These are phyloP conservation scores for Miichthys miiuy DNA, from an alignment of 2,797 vertebrate species.

Conservation along the genomic window DNA sequence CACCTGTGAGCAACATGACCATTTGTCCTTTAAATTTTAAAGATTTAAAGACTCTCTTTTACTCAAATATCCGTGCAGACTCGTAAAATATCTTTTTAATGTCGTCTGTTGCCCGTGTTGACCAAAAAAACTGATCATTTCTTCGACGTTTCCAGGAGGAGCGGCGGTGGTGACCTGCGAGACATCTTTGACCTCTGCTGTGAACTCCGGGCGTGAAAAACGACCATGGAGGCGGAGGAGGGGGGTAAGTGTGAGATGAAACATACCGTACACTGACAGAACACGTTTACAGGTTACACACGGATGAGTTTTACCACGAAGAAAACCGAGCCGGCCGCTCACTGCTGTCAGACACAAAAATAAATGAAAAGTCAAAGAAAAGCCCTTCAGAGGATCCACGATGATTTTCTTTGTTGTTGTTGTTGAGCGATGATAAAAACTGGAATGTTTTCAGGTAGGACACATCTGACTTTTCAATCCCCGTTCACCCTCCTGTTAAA, in stretches of 20 bases:
- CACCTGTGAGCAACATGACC: neutral
- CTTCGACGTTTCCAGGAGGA: slow-evolving; percentile 19
- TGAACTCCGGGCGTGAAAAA: slow-evolving; percentile 26
- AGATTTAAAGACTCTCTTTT: slow-evolving; percentile 6
- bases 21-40: slow-evolving; percentile 14
- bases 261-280: slow-evolving; percentile 38
- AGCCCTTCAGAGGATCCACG: slow-evolving; percentile 38
- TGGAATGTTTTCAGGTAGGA: slow-evolving; percentile 59
- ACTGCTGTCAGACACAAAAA: neutral
- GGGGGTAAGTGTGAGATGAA: slow-evolving; percentile 29
- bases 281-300: slow-evolving; percentile 48
- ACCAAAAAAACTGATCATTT: slow-evolving; percentile 22
- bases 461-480: slow-evolving; percentile 51
- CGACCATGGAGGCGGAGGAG: slow-evolving; percentile 5
- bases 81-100: slow-evolving; percentile 13
- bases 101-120: neutral
- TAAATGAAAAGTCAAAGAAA: slow-evolving; percentile 23
- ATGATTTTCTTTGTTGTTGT: neutral
- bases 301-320: slow-evolving; percentile 52
- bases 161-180: neutral
- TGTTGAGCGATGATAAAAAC: slow-evolving; percentile 43
- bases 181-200: slow-evolving; percentile 37
- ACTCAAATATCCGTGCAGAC: slow-evolving; percentile 15
- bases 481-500: slow-evolving; percentile 5
- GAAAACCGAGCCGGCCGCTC: slow-evolving; percentile 18